phyloP scores from a whole-genome alignment of 2,888 invertebrate species.

The Morinoia aosen region DNA sequence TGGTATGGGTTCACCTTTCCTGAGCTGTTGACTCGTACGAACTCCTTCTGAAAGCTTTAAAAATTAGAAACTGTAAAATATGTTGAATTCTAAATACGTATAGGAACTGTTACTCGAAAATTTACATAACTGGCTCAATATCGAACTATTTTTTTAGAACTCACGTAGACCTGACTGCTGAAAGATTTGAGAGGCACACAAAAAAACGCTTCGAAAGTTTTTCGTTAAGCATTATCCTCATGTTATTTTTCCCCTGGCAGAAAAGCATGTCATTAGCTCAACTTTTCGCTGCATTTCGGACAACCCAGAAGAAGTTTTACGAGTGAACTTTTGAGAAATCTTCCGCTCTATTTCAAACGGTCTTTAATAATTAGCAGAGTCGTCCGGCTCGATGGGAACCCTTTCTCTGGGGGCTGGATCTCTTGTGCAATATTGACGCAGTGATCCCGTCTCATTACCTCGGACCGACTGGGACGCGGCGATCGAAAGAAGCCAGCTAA shows the following conservation, averaged over 20 bases:
- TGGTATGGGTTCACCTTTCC: background rate
- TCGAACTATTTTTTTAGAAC: background rate
- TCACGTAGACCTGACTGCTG: background rate
- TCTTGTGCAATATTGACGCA: background rate
- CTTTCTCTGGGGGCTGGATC: background rate
- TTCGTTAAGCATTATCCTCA: background rate
- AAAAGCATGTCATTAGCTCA: background rate
- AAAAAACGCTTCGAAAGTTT: background rate
- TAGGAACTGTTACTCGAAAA: no score
- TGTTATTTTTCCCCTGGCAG: background rate
- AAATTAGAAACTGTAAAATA: no score
- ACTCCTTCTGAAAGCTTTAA: no score
- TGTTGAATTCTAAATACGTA: no score
- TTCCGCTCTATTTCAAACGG: background rate
- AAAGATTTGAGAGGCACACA: background rate
- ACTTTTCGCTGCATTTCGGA: background rate
- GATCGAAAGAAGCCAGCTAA: slow-evolving; percentile 24
- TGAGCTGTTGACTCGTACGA: background rate
- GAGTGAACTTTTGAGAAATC: background rate
- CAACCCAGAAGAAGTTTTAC: background rate
- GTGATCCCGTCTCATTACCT: background rate
- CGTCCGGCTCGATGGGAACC: background rate
- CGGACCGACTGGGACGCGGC: background rate
- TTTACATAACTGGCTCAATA: background rate
- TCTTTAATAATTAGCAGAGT: background rate